Evolutionary conservation across 2,113 vertebrate species (phyloP), one percentile per base, ranked within the genome.

Genomic region (Podocnemis expansa): DNA sequence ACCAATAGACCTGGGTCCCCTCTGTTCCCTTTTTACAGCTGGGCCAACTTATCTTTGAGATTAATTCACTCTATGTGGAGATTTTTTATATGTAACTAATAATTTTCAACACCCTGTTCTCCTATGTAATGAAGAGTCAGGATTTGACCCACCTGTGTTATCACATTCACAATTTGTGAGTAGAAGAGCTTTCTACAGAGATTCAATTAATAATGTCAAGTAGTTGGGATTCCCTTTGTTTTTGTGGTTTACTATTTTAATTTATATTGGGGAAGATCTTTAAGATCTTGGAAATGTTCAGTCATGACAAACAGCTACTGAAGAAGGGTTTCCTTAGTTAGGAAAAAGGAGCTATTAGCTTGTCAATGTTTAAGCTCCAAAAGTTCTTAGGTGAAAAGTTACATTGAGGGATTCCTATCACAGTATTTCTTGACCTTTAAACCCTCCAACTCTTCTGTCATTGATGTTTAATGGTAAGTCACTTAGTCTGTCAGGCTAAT

Each of bases 351-450:
- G 98, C 98, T 98, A 99, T 99, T 99, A 99, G 98, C 98, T 98
- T 99, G 99, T 99, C 99, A 99, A 97, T 98, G 97, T 99, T 98
- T 98, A 98, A 98, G 85, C 98, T 98, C 97, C 96, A 94, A 95
- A 98, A 98, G 98, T 97, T 98, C 97, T 81, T 51, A 91, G n/a
- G 96, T 93, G 95, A 97, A 97, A 95, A 91, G 89, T 93, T 96
- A 97, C 97, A 98, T 98, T 94, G 95, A 97, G 97, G 97, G 97
- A 98, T 98, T 98, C 97, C 97, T 99, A 98, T 98, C 98, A 98
- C 98, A 97, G 97, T 98, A 99, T 98, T 98, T 98, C 98, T 98
- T 99, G 99, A 99, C 99, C 99, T 99, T 98, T 98, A 97, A 98
- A 99, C 98, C 98, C 98, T 97, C 96, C 85, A 95, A 97, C 98